phyloP scores from a whole-genome alignment of 2,888 invertebrate genomes.

The Cheilosia soror region DNA sequence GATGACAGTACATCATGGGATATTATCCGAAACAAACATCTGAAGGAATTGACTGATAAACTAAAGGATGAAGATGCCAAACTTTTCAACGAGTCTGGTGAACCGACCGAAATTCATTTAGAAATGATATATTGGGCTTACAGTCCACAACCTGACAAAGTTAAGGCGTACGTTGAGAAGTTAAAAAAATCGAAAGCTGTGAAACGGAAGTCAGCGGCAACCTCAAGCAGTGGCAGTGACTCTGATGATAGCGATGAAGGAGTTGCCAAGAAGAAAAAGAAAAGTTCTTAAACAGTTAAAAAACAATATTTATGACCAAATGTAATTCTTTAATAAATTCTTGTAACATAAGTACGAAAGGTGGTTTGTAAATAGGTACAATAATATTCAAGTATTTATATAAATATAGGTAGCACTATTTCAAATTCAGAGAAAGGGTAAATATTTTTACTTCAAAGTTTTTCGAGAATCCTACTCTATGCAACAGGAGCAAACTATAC shows the following conservation, averaged over 20 bases:
- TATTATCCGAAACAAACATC: slow-evolving; percentile 87
- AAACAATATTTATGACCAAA: slow-evolving; percentile 5
- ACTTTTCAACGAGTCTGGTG: slow-evolving; percentile 87
- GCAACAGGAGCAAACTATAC: no score
- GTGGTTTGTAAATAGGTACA: neutral
- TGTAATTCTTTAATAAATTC: slow-evolving; percentile 37
- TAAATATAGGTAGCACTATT: no score
- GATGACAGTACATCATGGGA: slow-evolving; percentile 89
- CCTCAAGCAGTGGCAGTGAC: slow-evolving; percentile 77
- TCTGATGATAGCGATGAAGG: slow-evolving; percentile 52
- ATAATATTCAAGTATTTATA: no score
- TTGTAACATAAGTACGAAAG: slow-evolving; percentile 26
- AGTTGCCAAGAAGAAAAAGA: slow-evolving; percentile 56
- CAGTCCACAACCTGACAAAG: slow-evolving; percentile 88
- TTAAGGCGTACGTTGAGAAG: slow-evolving; percentile 86
- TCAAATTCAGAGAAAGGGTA: no score
- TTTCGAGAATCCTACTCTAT: no score
- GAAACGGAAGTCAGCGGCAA: slow-evolving; percentile 82
- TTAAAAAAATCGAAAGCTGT: slow-evolving; percentile 77
- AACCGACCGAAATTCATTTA: slow-evolving; percentile 88
- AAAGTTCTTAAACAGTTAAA: slow-evolving; percentile 41
- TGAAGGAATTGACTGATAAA: slow-evolving; percentile 86
- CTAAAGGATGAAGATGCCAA: slow-evolving; percentile 87
- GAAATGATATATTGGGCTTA: slow-evolving; percentile 90
- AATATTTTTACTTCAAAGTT: no score